Conservation (phyloP, 2,888 invertebrate species). For the Volucella zonaria region DNA sequence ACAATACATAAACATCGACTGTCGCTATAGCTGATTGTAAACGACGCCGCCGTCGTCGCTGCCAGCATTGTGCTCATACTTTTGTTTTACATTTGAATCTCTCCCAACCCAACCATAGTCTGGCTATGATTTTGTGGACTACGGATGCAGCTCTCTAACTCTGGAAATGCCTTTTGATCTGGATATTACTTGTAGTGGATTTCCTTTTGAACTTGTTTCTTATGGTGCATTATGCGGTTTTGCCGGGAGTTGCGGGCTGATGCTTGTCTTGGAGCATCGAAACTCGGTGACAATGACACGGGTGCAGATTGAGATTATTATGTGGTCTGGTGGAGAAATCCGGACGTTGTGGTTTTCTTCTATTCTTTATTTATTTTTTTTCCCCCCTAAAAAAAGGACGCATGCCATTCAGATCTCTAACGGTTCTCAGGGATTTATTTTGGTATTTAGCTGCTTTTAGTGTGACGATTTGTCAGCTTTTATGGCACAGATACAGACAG, state of each 20-base stretch:
- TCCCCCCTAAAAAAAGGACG: slow-evolving; percentile 17
- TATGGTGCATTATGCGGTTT: slow-evolving; percentile 26
- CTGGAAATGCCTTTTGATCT: not conserved
- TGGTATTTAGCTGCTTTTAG: slow-evolving; percentile 13
- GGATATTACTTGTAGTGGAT: slow-evolving; percentile 10
- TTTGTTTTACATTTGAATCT: slow-evolving; percentile 46
- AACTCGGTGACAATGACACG: slow-evolving; percentile 66
- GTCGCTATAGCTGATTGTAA: not conserved
- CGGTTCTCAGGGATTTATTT: slow-evolving; percentile 42
- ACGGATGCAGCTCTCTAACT: too few species aligned
- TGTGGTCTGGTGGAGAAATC: slow-evolving; percentile 32
- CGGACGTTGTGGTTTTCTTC: slow-evolving; percentile 11
- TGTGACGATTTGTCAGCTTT: slow-evolving; percentile 52
- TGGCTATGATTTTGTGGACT: too few species aligned
- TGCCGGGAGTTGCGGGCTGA: slow-evolving; percentile 36
- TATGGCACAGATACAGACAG: slow-evolving; percentile 9
- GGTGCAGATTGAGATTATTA: slow-evolving; percentile 58
- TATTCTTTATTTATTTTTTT: too few species aligned
- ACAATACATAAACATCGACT: not conserved
- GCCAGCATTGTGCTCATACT: not conserved
- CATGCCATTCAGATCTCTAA: slow-evolving; percentile 28
- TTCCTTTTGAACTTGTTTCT: slow-evolving; percentile 12
- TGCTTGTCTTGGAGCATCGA: slow-evolving; percentile 28
- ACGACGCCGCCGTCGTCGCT: not conserved
- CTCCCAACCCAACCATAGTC: not conserved